Conservation (phyloP, 2,888 invertebrate species). For the Resseliella maxima region DNA sequence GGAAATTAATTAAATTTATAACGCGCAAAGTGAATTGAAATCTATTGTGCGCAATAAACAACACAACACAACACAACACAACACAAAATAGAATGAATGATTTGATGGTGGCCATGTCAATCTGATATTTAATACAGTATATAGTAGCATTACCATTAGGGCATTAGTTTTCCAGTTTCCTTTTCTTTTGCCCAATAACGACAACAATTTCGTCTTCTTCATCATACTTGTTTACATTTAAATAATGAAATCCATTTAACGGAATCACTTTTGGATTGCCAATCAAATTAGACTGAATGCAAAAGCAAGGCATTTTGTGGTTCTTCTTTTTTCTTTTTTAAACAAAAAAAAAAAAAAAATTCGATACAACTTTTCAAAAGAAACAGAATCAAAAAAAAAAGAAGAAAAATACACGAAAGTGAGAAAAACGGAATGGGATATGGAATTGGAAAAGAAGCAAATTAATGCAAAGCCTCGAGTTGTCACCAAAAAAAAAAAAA, state of each 20-base stretch:
- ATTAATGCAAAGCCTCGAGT: background rate
- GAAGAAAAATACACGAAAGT: background rate
- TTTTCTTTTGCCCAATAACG: background rate
- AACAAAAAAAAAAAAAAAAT: background rate
- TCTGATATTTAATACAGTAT: background rate
- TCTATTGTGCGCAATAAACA: background rate
- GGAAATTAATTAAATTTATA: slow-evolving; percentile 31
- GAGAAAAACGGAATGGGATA: too few relatives aligned
- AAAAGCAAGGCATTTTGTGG: background rate
- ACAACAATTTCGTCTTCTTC: too few relatives aligned
- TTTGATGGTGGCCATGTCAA: slow-evolving; percentile 11
- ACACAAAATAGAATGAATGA: background rate
- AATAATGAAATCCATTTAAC: background rate
- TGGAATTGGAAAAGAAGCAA: background rate
- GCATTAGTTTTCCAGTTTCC: background rate
- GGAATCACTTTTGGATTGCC: background rate
- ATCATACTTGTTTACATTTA: background rate
- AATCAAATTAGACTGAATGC: background rate
- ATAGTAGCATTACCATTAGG: background rate
- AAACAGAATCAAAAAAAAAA: background rate
- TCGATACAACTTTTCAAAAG: background rate
- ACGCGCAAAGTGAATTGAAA: background rate
- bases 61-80: too few relatives aligned
- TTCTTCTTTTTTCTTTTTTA: background rate
- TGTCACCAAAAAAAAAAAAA: slow-evolving; percentile 14